These are phyloP conservation scores for Nixonia krombeini DNA, from an alignment of 1,140 invertebrate species.

Conservation along the genomic window DNA sequence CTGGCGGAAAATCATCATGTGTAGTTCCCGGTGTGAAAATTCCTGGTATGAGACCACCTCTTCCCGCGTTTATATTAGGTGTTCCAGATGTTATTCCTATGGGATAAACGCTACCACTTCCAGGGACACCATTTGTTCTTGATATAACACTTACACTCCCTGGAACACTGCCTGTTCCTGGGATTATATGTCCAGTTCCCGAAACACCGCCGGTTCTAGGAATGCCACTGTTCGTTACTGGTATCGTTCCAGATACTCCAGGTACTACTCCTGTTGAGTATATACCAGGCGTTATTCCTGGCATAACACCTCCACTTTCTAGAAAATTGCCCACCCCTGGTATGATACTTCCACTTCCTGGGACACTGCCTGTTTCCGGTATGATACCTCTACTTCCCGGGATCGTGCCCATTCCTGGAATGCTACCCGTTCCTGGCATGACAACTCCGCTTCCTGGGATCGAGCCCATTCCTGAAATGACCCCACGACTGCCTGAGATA, in stretches of 20 bases:
- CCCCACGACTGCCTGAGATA: too few relatives aligned
- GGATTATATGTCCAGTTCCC: slow-evolving; percentile 26
- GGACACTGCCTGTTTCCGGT: too few relatives aligned
- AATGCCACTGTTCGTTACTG: background rate
- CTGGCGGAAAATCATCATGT: too few relatives aligned
- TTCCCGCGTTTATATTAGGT: slow-evolving; percentile 19
- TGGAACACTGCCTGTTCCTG: slow-evolving; percentile 12
- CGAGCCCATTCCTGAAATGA: too few relatives aligned
- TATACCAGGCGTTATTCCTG: slow-evolving; percentile 11
- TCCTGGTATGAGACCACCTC: slow-evolving; percentile 13
- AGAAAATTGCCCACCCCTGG: background rate
- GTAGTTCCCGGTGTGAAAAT: too few relatives aligned
- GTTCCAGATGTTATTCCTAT: slow-evolving; percentile 23
- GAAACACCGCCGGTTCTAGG: slow-evolving; percentile 17
- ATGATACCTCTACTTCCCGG: background rate
- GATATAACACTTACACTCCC: slow-evolving; percentile 14
- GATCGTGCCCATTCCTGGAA: background rate
- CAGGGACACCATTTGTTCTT: slow-evolving; percentile 3
- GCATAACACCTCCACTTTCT: slow-evolving; percentile 6
- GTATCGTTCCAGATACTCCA: background rate
- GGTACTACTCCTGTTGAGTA: slow-evolving; percentile 27
- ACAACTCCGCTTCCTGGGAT: too few relatives aligned
- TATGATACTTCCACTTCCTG: background rate
- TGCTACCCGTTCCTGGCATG: background rate
- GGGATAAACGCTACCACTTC: slow-evolving; percentile 16